A percentile compares a stretch with the other conserved stretches of the same genome.
phyloP scores from a whole-genome alignment of 30 jellyfish, hydroid and myxozoan genomes.

The Turritopsis rubra region DNA sequence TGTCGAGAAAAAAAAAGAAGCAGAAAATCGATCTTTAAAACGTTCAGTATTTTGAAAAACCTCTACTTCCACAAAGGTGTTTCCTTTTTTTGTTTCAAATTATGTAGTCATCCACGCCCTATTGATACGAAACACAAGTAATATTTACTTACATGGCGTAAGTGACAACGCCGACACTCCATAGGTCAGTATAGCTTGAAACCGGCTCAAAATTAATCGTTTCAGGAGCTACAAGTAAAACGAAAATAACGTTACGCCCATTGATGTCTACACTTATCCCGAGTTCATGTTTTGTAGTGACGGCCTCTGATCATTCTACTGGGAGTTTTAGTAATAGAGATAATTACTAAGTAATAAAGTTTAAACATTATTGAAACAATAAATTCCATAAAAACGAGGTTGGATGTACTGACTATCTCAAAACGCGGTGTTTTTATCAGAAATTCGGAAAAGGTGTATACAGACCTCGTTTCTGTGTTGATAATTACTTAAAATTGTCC shows the following conservation, averaged over 20 bases:
- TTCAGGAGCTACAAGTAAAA: conserved; percentile 77
- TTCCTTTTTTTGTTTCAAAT: neutral
- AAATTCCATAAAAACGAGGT: too few relatives aligned
- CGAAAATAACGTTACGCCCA: neutral
- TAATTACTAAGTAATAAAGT: too few relatives aligned
- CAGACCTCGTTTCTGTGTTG: too few relatives aligned
- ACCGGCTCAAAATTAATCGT: conserved; percentile 93
- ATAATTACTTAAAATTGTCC: too few relatives aligned
- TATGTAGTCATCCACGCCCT: neutral
- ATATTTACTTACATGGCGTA: conserved; percentile 69
- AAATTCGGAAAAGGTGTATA: too few relatives aligned
- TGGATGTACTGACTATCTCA: too few relatives aligned
- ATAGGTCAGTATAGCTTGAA: conserved; percentile 61
- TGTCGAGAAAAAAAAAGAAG: neutral
- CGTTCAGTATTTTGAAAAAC: neutral
- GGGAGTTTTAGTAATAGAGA: too few relatives aligned
- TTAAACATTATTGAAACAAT: too few relatives aligned
- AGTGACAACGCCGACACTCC: conserved; percentile 97
- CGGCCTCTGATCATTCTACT: too few relatives aligned
- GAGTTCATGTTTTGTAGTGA: too few relatives aligned
- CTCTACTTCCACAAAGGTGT: neutral
- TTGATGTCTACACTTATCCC: too few relatives aligned
- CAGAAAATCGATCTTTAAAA: neutral
- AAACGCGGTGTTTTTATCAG: too few relatives aligned
- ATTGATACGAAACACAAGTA: neutral